phyloP scores from a whole-genome alignment of 2,113 vertebrate species.

The Prolemur simus region DNA sequence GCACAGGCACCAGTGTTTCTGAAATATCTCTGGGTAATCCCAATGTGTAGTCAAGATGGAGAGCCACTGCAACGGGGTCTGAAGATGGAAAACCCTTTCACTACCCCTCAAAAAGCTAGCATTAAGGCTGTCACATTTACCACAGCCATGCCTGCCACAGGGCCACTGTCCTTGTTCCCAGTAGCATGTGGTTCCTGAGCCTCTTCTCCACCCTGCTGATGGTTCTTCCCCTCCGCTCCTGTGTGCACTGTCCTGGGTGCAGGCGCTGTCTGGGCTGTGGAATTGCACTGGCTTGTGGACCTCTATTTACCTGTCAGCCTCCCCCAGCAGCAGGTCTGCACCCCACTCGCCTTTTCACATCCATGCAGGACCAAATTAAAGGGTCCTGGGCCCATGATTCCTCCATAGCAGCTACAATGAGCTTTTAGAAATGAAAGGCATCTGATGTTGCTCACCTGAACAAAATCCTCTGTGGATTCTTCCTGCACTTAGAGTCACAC shows the following conservation, averaged over 20 bases:
- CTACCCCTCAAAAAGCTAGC: no score
- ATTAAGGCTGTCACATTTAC: not conserved
- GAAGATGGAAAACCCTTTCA: not conserved
- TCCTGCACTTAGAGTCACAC: not conserved
- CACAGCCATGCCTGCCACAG: fast-evolving
- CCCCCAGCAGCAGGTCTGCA: not conserved
- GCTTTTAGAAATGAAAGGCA: not conserved
- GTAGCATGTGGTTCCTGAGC: not conserved
- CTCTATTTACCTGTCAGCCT: not conserved
- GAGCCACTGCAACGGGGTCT: not conserved
- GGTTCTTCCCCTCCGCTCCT: not conserved
- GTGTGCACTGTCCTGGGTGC: not conserved
- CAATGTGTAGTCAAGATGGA: not conserved
- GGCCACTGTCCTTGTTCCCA: not conserved
- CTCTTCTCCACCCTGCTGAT: not conserved
- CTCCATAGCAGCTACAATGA: not conserved
- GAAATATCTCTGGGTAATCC: not conserved
- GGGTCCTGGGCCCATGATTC: not conserved
- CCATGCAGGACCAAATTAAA: not conserved
- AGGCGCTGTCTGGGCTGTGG: not conserved
- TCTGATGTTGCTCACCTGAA: not conserved
- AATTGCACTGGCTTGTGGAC: not conserved
- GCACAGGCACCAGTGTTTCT: not conserved
- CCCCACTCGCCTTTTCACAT: not conserved
- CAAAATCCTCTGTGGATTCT: not conserved